These are phyloP conservation scores for Acanthiza pusilla DNA, from an alignment of 2,797 vertebrate genomes.

Conservation along the genomic window DNA sequence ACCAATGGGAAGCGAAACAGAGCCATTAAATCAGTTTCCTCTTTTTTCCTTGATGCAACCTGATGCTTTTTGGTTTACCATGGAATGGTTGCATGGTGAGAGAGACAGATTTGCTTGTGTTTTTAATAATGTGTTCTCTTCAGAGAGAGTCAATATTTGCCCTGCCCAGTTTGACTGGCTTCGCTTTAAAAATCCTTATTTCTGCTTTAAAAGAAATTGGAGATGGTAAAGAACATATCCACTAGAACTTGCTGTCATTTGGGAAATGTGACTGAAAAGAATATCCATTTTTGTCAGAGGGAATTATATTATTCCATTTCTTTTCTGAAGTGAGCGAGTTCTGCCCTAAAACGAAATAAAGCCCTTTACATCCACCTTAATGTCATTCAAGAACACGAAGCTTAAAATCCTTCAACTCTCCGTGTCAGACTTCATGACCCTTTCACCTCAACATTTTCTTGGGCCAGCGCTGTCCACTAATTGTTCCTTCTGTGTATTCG, in stretches of 20 bases:
- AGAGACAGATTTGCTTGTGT: constrained; percentile 46
- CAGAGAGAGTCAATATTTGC: constrained; percentile 12
- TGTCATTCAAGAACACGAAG: background rate
- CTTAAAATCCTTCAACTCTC: background rate
- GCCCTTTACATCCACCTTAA: background rate
- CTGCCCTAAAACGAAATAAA: background rate
- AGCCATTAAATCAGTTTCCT: constrained; percentile 17
- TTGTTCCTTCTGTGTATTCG: background rate
- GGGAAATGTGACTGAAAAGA: background rate
- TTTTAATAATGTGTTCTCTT: constrained; percentile 60
- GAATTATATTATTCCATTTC: background rate
- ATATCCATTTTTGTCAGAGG: background rate
- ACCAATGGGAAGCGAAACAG: constrained; percentile 19
- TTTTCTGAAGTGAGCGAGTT: background rate
- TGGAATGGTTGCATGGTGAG: constrained; percentile 29
- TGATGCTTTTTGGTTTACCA: constrained; percentile 50
- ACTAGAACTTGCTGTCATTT: background rate
- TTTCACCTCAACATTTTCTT: background rate
- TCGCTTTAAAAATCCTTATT: constrained; percentile 5
- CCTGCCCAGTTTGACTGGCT: background rate
- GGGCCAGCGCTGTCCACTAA: background rate
- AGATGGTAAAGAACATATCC: background rate
- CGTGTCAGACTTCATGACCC: background rate
- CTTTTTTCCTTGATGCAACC: constrained; percentile 45
- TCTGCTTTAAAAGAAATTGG: background rate